Base-by-base conservation (phyloP, 2,797 vertebrate genomes). In the Antennarius maculatus region DNA sequence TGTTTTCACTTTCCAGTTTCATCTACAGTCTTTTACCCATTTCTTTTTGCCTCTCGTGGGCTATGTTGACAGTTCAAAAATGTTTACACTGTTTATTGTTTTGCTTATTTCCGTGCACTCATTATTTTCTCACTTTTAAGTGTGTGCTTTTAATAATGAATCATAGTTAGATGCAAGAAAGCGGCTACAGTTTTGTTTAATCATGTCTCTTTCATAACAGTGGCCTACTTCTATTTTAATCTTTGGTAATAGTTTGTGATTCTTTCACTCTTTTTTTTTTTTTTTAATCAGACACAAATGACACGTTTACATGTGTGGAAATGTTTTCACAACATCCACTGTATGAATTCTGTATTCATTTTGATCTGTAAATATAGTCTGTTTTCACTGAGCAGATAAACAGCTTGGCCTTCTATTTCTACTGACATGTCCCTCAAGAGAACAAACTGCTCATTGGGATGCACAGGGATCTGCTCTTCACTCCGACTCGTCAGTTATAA, bases 121-220 rank as follows among this genome's bases (percentile, higher is more conserved):
- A 61, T 72, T 70, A 69, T 72, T 81, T 66, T 59, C 59, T 71
- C 49, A 83, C 69, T 77, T 81, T 58, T 61, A 76, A 77, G 66
- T 77, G 49, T 77, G 77, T 63, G 37, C 82, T 86, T 81, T 91
- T 84, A 92, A 93, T 93, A 90, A 92, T 92, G 55, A 77, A 91
- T 90, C 54, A 34, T 78, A 79, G 80, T 76, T 84, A 64, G 62
- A 80, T 67, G 54, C 27, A 70, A 76, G 56, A 74, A 78, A 74
- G 61, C 34, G 65, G 68, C 68, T 56, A 65, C 53, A 27, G 46
- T 76, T 85, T 76, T 29, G 37, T 81, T 67, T 81, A 56, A 58
- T 78, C 29, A 0, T 63, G 17, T 45, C 69, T 41, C 71, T 84
- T 67, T 79, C 74, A 72, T 28, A 57, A 69, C 53, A 55, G 48